These are phyloP conservation scores for Camponotus vicinus DNA, from an alignment of 1,140 invertebrate species.

Conservation along the genomic window DNA sequence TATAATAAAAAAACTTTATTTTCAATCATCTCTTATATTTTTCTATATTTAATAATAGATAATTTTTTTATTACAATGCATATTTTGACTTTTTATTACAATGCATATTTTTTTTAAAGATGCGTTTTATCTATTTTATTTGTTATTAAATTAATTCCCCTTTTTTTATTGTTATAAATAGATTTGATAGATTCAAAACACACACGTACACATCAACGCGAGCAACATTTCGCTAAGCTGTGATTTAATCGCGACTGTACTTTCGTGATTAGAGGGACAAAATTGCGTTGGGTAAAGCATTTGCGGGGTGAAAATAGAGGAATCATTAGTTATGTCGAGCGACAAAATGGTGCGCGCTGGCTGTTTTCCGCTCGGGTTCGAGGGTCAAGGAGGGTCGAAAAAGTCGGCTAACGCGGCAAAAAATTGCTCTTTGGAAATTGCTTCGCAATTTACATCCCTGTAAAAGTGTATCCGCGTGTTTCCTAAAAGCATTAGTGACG, in stretches of 20 bases:
- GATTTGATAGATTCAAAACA: neutral
- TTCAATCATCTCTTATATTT: neutral
- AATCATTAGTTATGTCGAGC: slow-evolving; percentile 58
- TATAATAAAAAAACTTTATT: neutral
- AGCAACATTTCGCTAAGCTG: slow-evolving; percentile 15
- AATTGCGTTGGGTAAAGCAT: neutral
- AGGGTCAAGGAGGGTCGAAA: slow-evolving; percentile 35
- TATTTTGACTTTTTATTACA: neutral
- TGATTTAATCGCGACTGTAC: slow-evolving; percentile 41
- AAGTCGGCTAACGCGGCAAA: slow-evolving; percentile 29
- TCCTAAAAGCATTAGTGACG: slow-evolving; percentile 12
- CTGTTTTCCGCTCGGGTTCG: slow-evolving; percentile 27
- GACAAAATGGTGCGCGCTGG: slow-evolving; percentile 35
- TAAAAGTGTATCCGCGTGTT: slow-evolving; percentile 9
- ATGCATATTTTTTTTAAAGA: neutral
- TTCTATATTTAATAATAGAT: neutral
- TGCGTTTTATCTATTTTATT: neutral
- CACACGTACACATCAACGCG: too few relatives aligned
- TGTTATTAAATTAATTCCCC: too few relatives aligned
- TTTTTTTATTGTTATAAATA: neutral
- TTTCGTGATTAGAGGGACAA: slow-evolving; percentile 36
- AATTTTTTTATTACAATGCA: neutral
- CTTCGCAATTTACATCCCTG: slow-evolving; percentile 43
- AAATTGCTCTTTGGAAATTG: slow-evolving; percentile 58
- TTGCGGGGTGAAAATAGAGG: slow-evolving; percentile 32